Evolutionary conservation across 2,888 invertebrate genomes (phyloP).

Genomic region (Pterostichus niger): DNA sequence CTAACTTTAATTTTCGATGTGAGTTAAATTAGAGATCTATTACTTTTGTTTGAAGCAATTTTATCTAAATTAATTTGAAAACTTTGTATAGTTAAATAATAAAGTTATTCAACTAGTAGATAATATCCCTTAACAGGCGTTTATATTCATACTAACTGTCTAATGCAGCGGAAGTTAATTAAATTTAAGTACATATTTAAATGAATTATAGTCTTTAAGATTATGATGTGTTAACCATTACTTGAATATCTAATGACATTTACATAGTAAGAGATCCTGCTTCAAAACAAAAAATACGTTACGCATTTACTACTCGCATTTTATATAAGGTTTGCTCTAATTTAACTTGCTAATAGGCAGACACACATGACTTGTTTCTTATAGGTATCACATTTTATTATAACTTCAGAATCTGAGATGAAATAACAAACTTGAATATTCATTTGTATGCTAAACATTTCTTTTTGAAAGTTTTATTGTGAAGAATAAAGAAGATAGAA

Average conservation of each 20-base stretch:
- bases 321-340: background rate
- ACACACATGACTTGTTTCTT: conserved; percentile 7
- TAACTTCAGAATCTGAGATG: background rate
- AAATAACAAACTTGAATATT: background rate
- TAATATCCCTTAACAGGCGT: too few species aligned
- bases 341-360: conserved; percentile 13
- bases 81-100: too few species aligned
- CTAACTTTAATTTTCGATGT: too few species aligned
- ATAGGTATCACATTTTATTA: background rate
- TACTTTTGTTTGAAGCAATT: too few species aligned
- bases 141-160: too few species aligned
- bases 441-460: background rate
- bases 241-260: background rate
- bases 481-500: background rate
- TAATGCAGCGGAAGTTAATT: too few species aligned
- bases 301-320: too few species aligned
- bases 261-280: background rate
- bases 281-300: background rate
- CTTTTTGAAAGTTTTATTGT: conserved; percentile 12
- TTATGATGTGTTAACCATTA: background rate
- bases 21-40: too few species aligned
- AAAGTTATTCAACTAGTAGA: too few species aligned
- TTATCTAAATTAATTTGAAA: too few species aligned
- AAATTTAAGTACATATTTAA: background rate
- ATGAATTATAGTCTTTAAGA: background rate